Percentiles rank a stretch among this genome's conserved stretches.
Conservation (phyloP, 2,113 vertebrate species). For the Otus sunia region DNA sequence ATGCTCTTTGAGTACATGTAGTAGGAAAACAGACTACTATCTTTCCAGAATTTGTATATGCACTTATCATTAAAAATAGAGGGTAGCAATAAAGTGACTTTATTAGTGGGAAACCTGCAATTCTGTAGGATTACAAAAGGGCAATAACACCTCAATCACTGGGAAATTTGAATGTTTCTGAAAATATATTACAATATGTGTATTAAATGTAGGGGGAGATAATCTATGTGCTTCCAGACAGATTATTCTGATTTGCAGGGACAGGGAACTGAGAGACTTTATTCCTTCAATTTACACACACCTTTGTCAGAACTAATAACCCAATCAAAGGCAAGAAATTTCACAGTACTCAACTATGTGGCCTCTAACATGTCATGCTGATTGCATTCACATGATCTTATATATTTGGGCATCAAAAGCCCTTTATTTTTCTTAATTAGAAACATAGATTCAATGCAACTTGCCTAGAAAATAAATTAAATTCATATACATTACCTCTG, state of each 20-base stretch:
- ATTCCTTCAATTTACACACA: not conserved
- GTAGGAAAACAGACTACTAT: not conserved
- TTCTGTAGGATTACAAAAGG: not conserved
- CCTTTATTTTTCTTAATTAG: slow-evolving; percentile 41
- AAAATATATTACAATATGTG: not conserved
- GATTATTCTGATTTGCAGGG: slow-evolving; percentile 1
- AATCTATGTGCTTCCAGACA: not conserved
- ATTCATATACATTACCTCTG: slow-evolving; percentile 31
- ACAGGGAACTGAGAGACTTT: not conserved
- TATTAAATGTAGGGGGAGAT: not conserved
- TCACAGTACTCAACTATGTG: not conserved
- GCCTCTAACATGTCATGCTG: not conserved
- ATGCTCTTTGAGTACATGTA: not conserved
- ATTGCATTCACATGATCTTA: not conserved
- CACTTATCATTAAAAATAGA: not conserved
- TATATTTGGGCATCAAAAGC: not conserved
- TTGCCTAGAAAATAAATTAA: slow-evolving; percentile 30
- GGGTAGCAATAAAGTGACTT: not conserved
- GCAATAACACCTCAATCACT: not conserved
- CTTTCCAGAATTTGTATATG: not conserved
- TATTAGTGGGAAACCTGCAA: not conserved
- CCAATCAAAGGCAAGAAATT: not conserved
- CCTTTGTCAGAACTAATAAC: slow-evolving; percentile 12
- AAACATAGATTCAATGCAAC: slow-evolving; percentile 30
- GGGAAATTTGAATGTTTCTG: not conserved